Evolutionary conservation across 2,888 invertebrate species (phyloP).

Genomic region (Megaustenia siamemsis): DNA sequence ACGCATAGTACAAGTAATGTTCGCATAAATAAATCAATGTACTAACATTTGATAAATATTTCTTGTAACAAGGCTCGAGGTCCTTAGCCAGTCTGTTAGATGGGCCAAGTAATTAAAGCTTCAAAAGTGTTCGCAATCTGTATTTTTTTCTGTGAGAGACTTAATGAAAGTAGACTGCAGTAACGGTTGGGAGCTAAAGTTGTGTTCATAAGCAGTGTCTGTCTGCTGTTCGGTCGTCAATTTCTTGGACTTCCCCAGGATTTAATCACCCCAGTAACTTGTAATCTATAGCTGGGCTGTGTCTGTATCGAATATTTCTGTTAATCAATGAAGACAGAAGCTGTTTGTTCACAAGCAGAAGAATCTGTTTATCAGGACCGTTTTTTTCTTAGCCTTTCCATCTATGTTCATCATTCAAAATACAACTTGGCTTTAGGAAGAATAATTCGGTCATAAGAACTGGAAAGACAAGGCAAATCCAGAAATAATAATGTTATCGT

Average conservation of each 20-base stretch:
- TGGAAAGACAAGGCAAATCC: background rate
- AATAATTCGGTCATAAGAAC: background rate
- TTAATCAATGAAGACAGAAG: slow-evolving; percentile 10
- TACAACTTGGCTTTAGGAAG: background rate
- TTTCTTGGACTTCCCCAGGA: background rate
- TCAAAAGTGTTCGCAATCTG: background rate
- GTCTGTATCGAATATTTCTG: background rate
- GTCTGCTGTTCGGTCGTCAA: background rate
- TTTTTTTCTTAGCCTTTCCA: background rate
- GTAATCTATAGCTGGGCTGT: background rate
- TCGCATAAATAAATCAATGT: no score
- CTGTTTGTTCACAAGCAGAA: background rate
- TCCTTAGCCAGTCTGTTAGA: no score
- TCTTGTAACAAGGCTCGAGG: no score
- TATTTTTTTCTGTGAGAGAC: background rate
- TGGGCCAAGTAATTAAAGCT: no score
- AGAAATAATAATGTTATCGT: background rate
- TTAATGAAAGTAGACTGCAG: background rate
- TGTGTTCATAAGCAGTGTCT: background rate
- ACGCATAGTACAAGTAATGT: no score
- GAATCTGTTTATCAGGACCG: background rate
- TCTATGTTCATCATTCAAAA: background rate
- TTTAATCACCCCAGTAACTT: background rate
- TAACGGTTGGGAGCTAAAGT: background rate
- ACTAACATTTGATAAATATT: no score